phyloP scores from a whole-genome alignment of 2,797 vertebrate genomes.

The Cossypha niveicapilla region DNA sequence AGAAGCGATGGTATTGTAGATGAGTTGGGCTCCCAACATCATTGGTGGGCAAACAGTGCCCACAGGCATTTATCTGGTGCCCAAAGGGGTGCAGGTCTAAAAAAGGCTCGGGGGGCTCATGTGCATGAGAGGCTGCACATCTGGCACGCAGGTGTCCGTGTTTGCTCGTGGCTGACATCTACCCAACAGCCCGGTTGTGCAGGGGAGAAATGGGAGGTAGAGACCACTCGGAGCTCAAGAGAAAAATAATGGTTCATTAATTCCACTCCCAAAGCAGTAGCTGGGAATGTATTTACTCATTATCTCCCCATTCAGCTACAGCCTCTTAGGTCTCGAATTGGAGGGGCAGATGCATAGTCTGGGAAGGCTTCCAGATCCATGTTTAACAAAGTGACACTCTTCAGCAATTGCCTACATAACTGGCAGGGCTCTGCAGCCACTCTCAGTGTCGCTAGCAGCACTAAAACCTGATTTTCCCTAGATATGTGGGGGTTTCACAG shows the following conservation, averaged over 20 bases:
- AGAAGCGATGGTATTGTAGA: neutral
- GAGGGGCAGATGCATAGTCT: slow-evolving; percentile 50
- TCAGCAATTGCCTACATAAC: slow-evolving; percentile 22
- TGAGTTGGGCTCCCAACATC: neutral
- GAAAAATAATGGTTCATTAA: slow-evolving; percentile 28
- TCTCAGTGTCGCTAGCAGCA: neutral
- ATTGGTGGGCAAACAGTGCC: neutral
- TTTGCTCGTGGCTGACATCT: neutral
- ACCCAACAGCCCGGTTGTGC: neutral
- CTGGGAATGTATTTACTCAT: slow-evolving; percentile 49
- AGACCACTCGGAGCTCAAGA: neutral
- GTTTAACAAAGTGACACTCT: slow-evolving; percentile 38
- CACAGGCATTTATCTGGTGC: neutral
- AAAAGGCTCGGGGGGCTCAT: rapidly evolving
- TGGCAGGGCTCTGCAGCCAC: neutral
- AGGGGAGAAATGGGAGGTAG: neutral
- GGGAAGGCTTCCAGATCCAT: slow-evolving; percentile 53
- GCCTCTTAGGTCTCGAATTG: slow-evolving; percentile 49
- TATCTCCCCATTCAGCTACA: slow-evolving; percentile 54
- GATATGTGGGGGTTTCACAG: neutral
- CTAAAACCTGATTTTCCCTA: neutral
- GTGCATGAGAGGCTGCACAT: neutral
- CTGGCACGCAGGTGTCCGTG: neutral
- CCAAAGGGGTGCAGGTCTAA: neutral
- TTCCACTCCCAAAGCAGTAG: slow-evolving; percentile 7